phyloP scores from a whole-genome alignment of 2,113 vertebrate species.

The Murina feae region DNA sequence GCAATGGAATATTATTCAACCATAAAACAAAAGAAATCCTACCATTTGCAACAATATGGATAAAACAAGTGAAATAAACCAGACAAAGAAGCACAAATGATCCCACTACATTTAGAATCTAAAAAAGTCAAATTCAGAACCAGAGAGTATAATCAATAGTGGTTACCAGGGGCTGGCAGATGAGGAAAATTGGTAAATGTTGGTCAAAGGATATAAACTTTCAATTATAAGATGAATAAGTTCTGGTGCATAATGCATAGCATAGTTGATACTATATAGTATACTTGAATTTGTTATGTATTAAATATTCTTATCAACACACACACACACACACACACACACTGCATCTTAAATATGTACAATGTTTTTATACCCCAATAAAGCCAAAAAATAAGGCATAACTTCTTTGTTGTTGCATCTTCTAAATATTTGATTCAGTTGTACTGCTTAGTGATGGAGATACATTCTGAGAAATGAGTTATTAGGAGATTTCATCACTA shows the following conservation, averaged over 20 bases:
- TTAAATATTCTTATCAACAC: not conserved
- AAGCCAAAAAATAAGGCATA: conserved; percentile 7
- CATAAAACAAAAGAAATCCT: not conserved
- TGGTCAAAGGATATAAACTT: not conserved
- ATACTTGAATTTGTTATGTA: not conserved
- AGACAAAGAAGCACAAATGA: not conserved
- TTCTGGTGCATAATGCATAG: not conserved
- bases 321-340: not conserved
- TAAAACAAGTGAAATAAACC: not conserved
- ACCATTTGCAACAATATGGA: not conserved
- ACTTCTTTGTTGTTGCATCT: not conserved
- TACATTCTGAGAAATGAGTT: not conserved
- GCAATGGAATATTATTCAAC: not conserved
- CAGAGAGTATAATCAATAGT: not conserved
- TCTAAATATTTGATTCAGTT: not conserved
- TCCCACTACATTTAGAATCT: not conserved
- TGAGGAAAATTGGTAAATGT: not conserved
- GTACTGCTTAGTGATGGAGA: not conserved
- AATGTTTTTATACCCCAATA: not conserved
- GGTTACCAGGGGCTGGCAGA: not conserved
- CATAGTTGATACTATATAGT: not conserved
- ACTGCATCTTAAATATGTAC: not conserved
- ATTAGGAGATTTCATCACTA: not conserved
- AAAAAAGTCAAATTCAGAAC: not conserved
- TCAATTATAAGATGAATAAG: not conserved